A percentile compares a stretch with the other conserved stretches of the same genome.
Evolutionary conservation across 2,113 vertebrate genomes (phyloP).

Genomic region (Climacteris rufus): DNA sequence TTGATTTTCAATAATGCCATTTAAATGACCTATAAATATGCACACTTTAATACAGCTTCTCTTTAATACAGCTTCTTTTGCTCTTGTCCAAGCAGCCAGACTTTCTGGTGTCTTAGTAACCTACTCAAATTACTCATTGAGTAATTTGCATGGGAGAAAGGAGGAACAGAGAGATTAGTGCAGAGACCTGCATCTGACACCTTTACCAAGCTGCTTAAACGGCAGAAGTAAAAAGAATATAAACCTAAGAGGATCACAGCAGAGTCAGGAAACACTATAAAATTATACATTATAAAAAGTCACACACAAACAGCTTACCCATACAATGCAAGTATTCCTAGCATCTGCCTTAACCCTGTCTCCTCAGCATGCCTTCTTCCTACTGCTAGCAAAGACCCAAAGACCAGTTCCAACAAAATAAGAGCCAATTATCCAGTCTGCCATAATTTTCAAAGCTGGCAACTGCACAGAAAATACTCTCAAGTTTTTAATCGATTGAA

Average conservation of each 20-base stretch:
- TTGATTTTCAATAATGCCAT: background rate
- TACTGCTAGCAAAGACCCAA: background rate
- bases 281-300: background rate
- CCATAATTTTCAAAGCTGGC: background rate
- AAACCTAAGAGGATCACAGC: background rate
- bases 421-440: background rate
- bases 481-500: constrained; percentile 10
- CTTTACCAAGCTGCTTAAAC: background rate
- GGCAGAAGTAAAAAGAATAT: background rate
- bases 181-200: background rate
- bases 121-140: background rate
- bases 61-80: background rate
- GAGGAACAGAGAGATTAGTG: background rate
- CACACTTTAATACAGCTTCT: background rate
- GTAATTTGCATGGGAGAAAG: background rate
- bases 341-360: background rate
- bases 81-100: background rate
- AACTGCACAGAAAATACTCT: background rate
- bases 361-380: background rate
- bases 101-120: background rate
- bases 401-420: background rate
- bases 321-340: background rate
- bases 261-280: background rate
- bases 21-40: background rate
- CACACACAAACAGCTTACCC: background rate